Evolutionary conservation across 1,140 invertebrate genomes (phyloP), one percentile per base, ranked within the genome.

Genomic region (Artemia franciscana): DNA sequence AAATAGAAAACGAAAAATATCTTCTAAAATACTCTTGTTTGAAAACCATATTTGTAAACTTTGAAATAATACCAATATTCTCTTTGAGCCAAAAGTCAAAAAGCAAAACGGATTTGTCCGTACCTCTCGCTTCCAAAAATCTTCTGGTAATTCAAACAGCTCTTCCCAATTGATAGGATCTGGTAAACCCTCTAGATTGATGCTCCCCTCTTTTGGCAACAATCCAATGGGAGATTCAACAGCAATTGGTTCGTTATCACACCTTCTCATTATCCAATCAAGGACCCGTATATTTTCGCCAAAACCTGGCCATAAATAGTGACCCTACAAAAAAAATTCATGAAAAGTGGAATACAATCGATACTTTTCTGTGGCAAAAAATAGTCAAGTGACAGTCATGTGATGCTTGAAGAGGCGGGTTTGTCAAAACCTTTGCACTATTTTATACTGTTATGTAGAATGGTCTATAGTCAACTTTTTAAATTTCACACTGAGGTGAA

Each of bases 61-160:
- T 24, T 7, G 9, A 62, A 12, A 15, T 26, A 60, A 30, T 23
- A 9, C 7, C 5, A 59, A 59, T 62, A 60, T 62, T 21, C 21
- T 62, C 5, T 62, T 9, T 15, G 39, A 62, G 58, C 60, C 7
- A 21, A 5, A 24, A 62, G 9, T 23, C 25, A 62, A 5, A 62
- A 59, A 62, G 9, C 26, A 67, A 67, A 67, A 27, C 39, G 21
- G 21, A 51, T 18, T 3, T 15, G 1, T 2, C 2, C 63, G 64
- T 59, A 81, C 84, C 77, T 99, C 95, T 66, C 91, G 77, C 25
- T 80, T 70, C 94, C 94, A 98, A 74, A 98, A 98, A 2, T 88
- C 82, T 70, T 85, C 86, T 0, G 90, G 86, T 39, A 98, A 72
- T 65, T 78, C 78, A 72, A 98, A 95, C 1, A 98, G 73, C 68